A percentile compares a stretch with the other conserved stretches of the same genome.
These are phyloP conservation scores for Anoncus sp. DNA, from an alignment of 2,888 invertebrate genomes.

Conservation along the genomic window DNA sequence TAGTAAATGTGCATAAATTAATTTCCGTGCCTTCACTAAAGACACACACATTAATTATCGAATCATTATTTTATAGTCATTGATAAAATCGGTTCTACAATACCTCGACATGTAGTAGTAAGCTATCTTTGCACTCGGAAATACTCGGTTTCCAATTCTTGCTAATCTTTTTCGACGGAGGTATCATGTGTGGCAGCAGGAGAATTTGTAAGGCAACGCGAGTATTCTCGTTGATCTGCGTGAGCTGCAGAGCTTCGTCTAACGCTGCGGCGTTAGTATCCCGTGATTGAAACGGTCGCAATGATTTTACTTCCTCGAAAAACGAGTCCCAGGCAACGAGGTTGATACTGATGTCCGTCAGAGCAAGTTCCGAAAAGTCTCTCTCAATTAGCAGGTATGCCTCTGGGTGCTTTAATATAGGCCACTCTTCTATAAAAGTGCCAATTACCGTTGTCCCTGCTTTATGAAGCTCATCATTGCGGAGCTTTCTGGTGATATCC, in stretches of 20 bases:
- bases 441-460: conserved; percentile 2
- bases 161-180: conserved; percentile 6
- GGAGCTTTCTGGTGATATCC: conserved; percentile 21
- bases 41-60: no score
- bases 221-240: conserved; percentile 24
- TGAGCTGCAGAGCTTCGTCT: conserved; percentile 4
- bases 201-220: conserved; percentile 14
- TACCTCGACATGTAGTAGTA: conserved; percentile 23
- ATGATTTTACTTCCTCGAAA: conserved; percentile 14
- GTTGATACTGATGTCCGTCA: conserved; percentile 14
- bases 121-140: conserved; percentile 22
- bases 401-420: conserved; percentile 22
- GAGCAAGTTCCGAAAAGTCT: conserved; percentile 14
- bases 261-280: conserved; percentile 18
- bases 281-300: conserved; percentile 27
- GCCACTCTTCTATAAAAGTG: conserved; percentile 20
- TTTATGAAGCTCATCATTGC: conserved; percentile 8
- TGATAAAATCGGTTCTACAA: no score
- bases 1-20: no score
- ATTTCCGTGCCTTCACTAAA: no score
- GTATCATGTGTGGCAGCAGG: conserved; percentile 19
- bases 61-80: no score
- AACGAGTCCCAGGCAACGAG: conserved; percentile 1
- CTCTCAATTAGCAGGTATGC: conserved; percentile 25
- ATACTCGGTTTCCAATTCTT: conserved; percentile 19